Base-by-base conservation (phyloP, 2,797 vertebrate species). In the Notolepis coatsorum region DNA sequence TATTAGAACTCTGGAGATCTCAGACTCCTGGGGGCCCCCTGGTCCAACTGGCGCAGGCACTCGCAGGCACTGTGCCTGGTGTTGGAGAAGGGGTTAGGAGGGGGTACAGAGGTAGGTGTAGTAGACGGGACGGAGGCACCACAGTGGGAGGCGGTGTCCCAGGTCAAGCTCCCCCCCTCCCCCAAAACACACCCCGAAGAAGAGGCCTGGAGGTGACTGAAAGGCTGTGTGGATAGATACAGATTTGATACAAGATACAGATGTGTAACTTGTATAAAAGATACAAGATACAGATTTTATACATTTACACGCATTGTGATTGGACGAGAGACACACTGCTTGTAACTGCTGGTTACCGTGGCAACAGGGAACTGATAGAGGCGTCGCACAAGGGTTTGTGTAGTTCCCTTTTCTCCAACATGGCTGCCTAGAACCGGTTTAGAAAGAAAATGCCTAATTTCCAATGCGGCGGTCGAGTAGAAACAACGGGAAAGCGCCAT, bases 1-100 rank as follows among this genome's bases (percentile, higher is more conserved):
- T 48, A 39, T 35, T 38, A 35, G 52, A 37, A 60, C 33, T 24
- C 35, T 33, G 17, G 8, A 21, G n/a, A 18, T 33, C 45, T 64
- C 55, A 72, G 75, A 77, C 75, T 61, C 51, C 9, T 61, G 60
- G 48, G 60, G 48, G 51, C 72, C 39, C 67, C 59, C 59, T 43
- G 38, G 8, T 52, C n/a, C 47, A 61, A 56, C 39, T 46, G 52
- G 53, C 65, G 52, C 61, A 65, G 70, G 71, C 63, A 61, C 71
- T 73, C 56, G 13, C 50, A 69, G 63, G 73, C 68, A 71, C 66
- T 67, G 13, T 3, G n/a, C 60, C 50, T 30, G 63, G 59, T 52
- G 70, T 53, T 43, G 39, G 39, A 61, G 9, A 38, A 30, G 58
- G 63, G 61, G 15, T 18, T 28, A 43, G 30, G 9, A 10, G 38